These are phyloP conservation scores for Altica lythri DNA, from an alignment of 2,888 invertebrate species.

Conservation along the genomic window DNA sequence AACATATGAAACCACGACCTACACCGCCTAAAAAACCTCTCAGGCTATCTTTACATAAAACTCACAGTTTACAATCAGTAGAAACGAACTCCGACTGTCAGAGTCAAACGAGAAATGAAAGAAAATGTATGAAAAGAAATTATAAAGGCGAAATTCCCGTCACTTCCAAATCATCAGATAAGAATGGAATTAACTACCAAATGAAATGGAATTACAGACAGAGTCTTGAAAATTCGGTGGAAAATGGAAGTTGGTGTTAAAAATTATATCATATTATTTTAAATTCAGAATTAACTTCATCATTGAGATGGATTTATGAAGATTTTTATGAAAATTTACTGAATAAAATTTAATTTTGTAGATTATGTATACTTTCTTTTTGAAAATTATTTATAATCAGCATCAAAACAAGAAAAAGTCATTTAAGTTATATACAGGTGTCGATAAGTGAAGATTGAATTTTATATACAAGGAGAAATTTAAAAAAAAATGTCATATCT, in stretches of 20 bases:
- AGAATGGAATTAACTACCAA: constrained; percentile 33
- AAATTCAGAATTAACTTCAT: too few species aligned
- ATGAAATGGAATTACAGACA: constrained; percentile 40
- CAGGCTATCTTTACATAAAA: constrained; percentile 79
- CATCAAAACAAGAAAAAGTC: too few species aligned
- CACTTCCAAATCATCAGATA: constrained; percentile 25
- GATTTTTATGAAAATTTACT: too few species aligned
- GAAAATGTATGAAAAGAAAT: constrained; percentile 67
- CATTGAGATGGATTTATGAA: too few species aligned
- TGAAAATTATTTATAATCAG: too few species aligned
- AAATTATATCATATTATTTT: too few species aligned
- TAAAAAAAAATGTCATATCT: too few species aligned
- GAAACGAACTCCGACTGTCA: constrained; percentile 52
- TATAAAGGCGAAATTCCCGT: constrained; percentile 59
- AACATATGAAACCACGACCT: constrained; percentile 64
- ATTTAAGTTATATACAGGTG: too few species aligned
- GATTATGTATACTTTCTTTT: too few species aligned
- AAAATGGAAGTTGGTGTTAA: constrained; percentile 53
- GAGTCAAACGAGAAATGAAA: constrained; percentile 42
- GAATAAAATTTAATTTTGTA: too few species aligned
- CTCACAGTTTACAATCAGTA: constrained; percentile 80
- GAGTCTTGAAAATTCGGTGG: constrained; percentile 43
- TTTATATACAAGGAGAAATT: too few species aligned
- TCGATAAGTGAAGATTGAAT: too few species aligned
- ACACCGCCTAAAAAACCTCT: constrained; percentile 86